phyloP scores from a whole-genome alignment of 2,113 vertebrate genomes.

The Macquaria australasica region DNA sequence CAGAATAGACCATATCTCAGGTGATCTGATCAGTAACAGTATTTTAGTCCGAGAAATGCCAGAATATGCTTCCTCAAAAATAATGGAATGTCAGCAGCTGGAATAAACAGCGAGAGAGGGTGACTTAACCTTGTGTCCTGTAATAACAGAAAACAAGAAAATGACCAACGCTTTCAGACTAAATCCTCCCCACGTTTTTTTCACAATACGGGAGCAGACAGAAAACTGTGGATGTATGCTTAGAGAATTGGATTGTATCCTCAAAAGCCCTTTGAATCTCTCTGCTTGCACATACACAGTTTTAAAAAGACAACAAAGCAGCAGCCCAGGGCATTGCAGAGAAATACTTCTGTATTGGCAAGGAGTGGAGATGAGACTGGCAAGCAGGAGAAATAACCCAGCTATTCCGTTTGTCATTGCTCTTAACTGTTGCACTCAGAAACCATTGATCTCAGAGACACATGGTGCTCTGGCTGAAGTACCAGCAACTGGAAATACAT shows the following conservation, averaged over 20 bases:
- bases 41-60: slow-evolving; percentile 8
- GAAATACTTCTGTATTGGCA: slow-evolving; percentile 37
- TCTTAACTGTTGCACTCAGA: slow-evolving; percentile 48
- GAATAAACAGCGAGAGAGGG: slow-evolving; percentile 6
- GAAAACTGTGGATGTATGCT: slow-evolving; percentile 34
- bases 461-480: slow-evolving; percentile 26
- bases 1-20: not conserved
- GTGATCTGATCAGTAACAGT: slow-evolving; percentile 12
- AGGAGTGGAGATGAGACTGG: slow-evolving; percentile 35
- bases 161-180: slow-evolving; percentile 22
- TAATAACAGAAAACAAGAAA: slow-evolving; percentile 46
- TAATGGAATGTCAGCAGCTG: slow-evolving; percentile 33
- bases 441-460: slow-evolving; percentile 40
- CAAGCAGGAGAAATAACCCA: slow-evolving; percentile 2
- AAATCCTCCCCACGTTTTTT: slow-evolving; percentile 29
- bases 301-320: slow-evolving; percentile 50
- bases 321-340: slow-evolving; percentile 50
- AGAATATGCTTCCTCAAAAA: slow-evolving; percentile 3
- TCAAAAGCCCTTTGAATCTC: slow-evolving; percentile 56
- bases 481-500: slow-evolving; percentile 16
- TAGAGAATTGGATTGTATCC: slow-evolving; percentile 47
- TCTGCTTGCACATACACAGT: slow-evolving; percentile 26
- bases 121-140: slow-evolving; percentile 50
- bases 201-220: slow-evolving; percentile 19
- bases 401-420: slow-evolving; percentile 42